These are phyloP conservation scores for Semotilus atromaculatus DNA, from an alignment of 2,797 vertebrate genomes.

Conservation along the genomic window DNA sequence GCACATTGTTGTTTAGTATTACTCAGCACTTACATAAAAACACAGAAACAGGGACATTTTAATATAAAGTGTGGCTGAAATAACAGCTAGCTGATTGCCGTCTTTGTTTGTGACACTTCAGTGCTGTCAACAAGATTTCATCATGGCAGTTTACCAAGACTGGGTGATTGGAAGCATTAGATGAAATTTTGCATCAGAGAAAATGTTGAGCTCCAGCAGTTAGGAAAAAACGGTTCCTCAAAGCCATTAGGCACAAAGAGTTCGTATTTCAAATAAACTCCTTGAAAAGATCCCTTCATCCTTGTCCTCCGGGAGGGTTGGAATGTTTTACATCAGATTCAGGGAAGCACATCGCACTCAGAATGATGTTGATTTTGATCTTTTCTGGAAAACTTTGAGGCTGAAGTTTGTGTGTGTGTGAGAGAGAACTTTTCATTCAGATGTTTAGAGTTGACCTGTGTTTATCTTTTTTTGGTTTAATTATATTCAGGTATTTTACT, in stretches of 20 bases:
- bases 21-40: not conserved
- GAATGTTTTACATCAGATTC: conserved; percentile 23
- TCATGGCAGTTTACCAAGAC: not conserved
- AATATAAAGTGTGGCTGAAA: not conserved
- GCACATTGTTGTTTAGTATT: not conserved
- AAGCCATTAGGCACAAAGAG: conserved; percentile 11
- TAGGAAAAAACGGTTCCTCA: conserved; percentile 9
- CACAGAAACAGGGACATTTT: not conserved
- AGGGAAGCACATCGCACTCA: not conserved
- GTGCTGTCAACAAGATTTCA: conserved; percentile 20
- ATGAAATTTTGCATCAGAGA: conserved; percentile 32
- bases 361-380: conserved; percentile 7
- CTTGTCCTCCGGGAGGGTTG: conserved; percentile 1
- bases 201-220: conserved; percentile 31
- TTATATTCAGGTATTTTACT: conserved; percentile 12
- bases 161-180: conserved; percentile 28
- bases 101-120: conserved; percentile 20
- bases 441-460: not conserved
- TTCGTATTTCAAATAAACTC: not conserved
- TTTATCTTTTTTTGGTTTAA: conserved; percentile 1
- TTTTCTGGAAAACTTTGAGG: not conserved
- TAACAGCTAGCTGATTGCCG: not conserved
- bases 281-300: conserved; percentile 15
- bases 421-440: not conserved
- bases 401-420: not conserved